Percentiles rank a stretch among this genome's conserved stretches.
These are phyloP conservation scores for Odontocolon sp. DNA, from an alignment of 2,888 invertebrate species.

Conservation along the genomic window DNA sequence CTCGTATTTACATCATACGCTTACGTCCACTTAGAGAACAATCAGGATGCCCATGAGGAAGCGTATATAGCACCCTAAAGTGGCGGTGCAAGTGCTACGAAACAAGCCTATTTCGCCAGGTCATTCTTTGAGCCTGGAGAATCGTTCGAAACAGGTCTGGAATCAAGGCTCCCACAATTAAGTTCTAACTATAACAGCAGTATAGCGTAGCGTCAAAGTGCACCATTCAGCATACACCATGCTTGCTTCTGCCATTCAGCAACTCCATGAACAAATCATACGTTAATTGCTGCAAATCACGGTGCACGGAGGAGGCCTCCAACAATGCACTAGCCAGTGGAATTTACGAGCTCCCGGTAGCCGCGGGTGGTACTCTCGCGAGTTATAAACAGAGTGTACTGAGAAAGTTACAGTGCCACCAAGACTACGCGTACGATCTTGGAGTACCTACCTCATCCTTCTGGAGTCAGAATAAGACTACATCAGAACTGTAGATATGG, in stretches of 20 bases:
- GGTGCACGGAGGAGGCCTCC: conserved; percentile 53
- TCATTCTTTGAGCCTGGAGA: no score
- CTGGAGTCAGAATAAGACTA: not conserved
- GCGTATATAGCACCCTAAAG: no score
- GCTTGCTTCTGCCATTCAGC: conserved; percentile 35
- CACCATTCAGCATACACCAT: no score
- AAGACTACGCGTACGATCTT: not conserved
- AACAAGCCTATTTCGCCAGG: no score
- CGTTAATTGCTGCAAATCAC: conserved; percentile 74
- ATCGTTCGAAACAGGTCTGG: no score
- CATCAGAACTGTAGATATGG: not conserved
- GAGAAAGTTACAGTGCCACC: not conserved
- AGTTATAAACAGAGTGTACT: not conserved
- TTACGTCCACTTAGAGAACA: no score
- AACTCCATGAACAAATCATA: conserved; percentile 66
- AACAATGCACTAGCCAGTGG: conserved; percentile 37
- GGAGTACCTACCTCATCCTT: not conserved
- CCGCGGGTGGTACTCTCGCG: conserved; percentile 54
- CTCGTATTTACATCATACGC: no score
- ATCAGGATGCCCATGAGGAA: no score
- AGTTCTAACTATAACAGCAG: no score
- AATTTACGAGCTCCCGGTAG: conserved; percentile 67
- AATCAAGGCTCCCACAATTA: no score
- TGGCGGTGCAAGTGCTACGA: no score
- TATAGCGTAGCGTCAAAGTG: no score